Percentiles rank a stretch among this genome's conserved stretches.
phyloP scores from a whole-genome alignment of 1,140 invertebrate genomes.

The Monomorium pharaonis region DNA sequence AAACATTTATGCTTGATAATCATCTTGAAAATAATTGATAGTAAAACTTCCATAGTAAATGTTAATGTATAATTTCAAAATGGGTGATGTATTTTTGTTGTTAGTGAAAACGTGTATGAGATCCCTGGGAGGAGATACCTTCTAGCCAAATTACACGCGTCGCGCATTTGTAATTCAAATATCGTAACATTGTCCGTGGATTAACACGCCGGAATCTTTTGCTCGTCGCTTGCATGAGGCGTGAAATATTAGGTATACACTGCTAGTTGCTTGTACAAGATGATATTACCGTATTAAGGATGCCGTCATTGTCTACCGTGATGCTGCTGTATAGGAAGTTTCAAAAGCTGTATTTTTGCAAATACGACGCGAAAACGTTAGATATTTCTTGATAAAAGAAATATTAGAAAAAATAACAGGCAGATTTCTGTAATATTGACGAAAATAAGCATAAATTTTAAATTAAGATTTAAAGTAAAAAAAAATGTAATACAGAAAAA shows the following conservation, averaged over 20 bases:
- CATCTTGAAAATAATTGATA: not conserved
- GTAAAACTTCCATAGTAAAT: slow-evolving; percentile 1
- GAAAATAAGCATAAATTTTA: not conserved
- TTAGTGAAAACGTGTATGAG: slow-evolving; percentile 51
- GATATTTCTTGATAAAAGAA: not conserved
- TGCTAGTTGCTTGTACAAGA: not conserved
- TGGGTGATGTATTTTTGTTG: slow-evolving; percentile 41
- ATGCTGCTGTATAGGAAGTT: not conserved
- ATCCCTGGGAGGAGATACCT: slow-evolving; percentile 19
- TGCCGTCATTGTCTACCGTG: slow-evolving; percentile 1
- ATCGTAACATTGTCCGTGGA: slow-evolving; percentile 25
- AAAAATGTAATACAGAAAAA: not conserved
- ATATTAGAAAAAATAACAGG: not conserved
- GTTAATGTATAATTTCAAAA: slow-evolving; percentile 41
- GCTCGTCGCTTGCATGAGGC: not conserved
- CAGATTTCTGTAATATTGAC: not conserved
- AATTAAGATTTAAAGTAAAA: not conserved
- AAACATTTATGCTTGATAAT: slow-evolving; percentile 9
- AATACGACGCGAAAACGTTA: not conserved
- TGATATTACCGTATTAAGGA: slow-evolving; percentile 19
- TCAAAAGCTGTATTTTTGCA: not conserved
- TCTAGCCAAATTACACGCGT: slow-evolving; percentile 20
- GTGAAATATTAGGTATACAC: slow-evolving; percentile 15
- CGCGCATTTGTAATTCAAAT: slow-evolving; percentile 50
- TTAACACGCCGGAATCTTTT: slow-evolving; percentile 19